Percentiles rank a stretch among this genome's conserved stretches.
Evolutionary conservation across 1,140 invertebrate species (phyloP).

Genomic region (Trichonephila inaurata): DNA sequence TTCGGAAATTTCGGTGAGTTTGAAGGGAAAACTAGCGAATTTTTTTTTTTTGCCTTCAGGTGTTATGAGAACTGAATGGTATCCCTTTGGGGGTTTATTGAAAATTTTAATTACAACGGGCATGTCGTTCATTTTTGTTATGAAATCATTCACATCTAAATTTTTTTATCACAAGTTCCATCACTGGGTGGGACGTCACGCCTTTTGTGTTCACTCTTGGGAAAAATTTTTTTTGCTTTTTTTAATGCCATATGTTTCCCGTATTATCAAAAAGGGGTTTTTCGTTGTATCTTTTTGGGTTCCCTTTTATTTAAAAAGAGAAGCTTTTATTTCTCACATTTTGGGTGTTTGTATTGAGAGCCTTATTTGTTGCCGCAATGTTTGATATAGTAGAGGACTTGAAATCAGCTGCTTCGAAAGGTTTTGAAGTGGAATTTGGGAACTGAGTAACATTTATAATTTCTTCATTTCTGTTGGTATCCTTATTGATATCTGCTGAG

Average conservation of each 20-base stretch:
- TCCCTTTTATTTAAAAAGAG: too few species aligned
- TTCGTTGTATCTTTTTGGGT: too few species aligned
- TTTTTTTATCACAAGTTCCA: slow-evolving; percentile 37
- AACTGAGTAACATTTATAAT: neutral
- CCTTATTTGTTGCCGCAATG: too few species aligned
- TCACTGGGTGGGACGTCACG: neutral
- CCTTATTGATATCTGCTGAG: neutral
- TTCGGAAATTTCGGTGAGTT: neutral
- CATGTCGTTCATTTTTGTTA: neutral
- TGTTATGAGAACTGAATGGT: neutral
- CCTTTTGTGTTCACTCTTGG: neutral
- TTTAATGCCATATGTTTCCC: neutral
- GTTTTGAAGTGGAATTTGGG: neutral
- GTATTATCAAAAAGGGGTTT: too few species aligned
- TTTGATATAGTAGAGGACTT: too few species aligned
- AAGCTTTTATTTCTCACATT: too few species aligned
- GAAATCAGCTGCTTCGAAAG: too few species aligned
- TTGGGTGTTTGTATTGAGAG: too few species aligned
- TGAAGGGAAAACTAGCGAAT: neutral
- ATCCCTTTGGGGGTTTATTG: neutral
- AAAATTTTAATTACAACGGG: slow-evolving; percentile 3
- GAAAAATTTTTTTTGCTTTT: neutral
- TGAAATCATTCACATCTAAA: neutral
- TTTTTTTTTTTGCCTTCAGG: neutral
- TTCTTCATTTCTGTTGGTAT: neutral